A percentile compares a stretch with the other conserved stretches of the same genome.
Evolutionary conservation across 2,888 invertebrate species (phyloP).

Genomic region (Drosophila formosana): DNA sequence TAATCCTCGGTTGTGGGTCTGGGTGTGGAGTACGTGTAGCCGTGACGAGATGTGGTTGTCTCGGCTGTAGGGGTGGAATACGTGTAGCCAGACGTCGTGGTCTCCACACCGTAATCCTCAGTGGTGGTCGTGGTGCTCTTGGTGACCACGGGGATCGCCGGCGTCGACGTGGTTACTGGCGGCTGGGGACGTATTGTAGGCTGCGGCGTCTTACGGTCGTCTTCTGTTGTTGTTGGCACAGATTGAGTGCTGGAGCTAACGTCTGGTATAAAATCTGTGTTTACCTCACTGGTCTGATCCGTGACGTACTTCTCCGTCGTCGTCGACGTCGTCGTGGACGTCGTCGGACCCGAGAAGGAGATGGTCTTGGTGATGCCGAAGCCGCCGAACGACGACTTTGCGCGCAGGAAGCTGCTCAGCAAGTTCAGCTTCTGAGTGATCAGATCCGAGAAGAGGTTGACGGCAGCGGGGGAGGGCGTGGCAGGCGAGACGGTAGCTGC

Average conservation of each 20-base stretch:
- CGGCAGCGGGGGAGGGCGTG: constrained; percentile 21
- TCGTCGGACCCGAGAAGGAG: constrained; percentile 25
- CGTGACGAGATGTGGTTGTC: too few relatives aligned
- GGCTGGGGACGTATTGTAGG: constrained; percentile 68
- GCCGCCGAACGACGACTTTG: constrained; percentile 52
- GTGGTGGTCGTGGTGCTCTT: constrained; percentile 51
- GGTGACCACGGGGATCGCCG: constrained; percentile 44
- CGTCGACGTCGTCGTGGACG: constrained; percentile 31
- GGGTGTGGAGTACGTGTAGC: too few relatives aligned
- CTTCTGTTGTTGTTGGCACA: constrained; percentile 70
- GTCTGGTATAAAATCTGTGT: constrained; percentile 71
- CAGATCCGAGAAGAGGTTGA: constrained; percentile 54
- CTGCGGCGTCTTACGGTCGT: constrained; percentile 61
- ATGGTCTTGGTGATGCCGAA: constrained; percentile 55
- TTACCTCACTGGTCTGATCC: constrained; percentile 67
- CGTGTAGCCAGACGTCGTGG: constrained; percentile 1
- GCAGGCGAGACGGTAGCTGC: constrained; percentile 3
- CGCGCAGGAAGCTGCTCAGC: constrained; percentile 54
- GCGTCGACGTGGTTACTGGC: constrained; percentile 42
- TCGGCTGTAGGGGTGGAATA: too few relatives aligned
- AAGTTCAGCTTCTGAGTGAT: constrained; percentile 59
- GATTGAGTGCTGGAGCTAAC: constrained; percentile 67
- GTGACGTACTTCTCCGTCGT: constrained; percentile 54
- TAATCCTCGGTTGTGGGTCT: too few relatives aligned
- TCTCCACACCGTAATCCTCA: constrained; percentile 26